Evolutionary conservation across 2,797 vertebrate species (phyloP), one percentile per base, ranked within the genome.

Genomic region (Typhlichthys subterraneus): DNA sequence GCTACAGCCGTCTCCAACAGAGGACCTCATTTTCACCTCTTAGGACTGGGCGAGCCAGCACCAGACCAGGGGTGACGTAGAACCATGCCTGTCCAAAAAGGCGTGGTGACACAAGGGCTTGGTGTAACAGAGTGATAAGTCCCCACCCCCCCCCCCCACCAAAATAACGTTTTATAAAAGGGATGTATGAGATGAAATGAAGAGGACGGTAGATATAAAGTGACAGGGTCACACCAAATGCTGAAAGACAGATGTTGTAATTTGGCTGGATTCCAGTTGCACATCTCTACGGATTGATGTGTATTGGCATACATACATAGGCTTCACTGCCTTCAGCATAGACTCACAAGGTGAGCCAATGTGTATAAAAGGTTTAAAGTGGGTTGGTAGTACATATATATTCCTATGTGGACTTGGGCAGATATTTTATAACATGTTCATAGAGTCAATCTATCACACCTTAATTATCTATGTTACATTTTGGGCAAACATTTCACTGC

Each of bases 21-120:
- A n/a, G 19, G 45, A 8, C 31, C 23, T 51, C 14, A 63, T 56
- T 57, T 60, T 19, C 52, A 63, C 53, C 29, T 70, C 60, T 31
- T 19, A 48, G 8, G 50, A 52, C 45, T 45, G 46, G 31, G 33
- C 49, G 45, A 63, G 61, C 17, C 8, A 55, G 11, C 12, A 15
- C 53, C 33, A 31, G 53, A 45, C 55, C 61, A 17, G 51, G 29
- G 54, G 59, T 23, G 23, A 23, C 23, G 0, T 23, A 23, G 23
- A 23, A 23, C 23, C 23, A 23, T 3, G 23, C 23, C 23, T 7
- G 33, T 38, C 33, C 33, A 7, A 38, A 38, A 38, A 38, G 33
- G 33, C 0, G 33, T 38, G 33, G 33, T 38, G 33, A 38, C 33
- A 38, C 33, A 38, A 38, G 33, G 7, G 33, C 8, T 38, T 38